Evolutionary conservation across 2,888 invertebrate species (phyloP).

Genomic region (Pomacea canaliculata): DNA sequence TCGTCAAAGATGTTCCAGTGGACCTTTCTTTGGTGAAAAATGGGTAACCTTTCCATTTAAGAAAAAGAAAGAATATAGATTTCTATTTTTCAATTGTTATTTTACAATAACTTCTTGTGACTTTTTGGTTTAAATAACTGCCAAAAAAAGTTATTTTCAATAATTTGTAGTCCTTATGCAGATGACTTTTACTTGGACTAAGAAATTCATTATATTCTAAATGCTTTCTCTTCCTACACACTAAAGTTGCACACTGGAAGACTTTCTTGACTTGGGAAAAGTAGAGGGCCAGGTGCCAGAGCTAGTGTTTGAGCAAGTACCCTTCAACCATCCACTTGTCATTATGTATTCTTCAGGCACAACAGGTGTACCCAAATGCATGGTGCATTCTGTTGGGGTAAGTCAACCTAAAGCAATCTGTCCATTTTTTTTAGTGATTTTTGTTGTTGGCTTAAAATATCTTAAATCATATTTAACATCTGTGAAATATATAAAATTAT

Average conservation of each 20-base stretch:
- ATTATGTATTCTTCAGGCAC: slow-evolving; percentile 76
- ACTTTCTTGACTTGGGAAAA: slow-evolving; percentile 53
- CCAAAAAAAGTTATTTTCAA: too few relatives aligned
- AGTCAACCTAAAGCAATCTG: slow-evolving; percentile 42
- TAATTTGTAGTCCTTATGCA: too few relatives aligned
- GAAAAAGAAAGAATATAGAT: too few relatives aligned
- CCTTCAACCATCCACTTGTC: slow-evolving; percentile 74
- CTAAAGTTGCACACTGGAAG: slow-evolving; percentile 59
- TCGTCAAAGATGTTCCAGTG: slow-evolving; percentile 51
- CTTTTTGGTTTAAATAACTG: too few relatives aligned
- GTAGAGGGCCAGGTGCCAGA: slow-evolving; percentile 46
- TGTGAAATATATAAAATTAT: too few relatives aligned
- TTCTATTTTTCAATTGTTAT: too few relatives aligned
- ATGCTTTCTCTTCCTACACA: neutral
- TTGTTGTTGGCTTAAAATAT: neutral
- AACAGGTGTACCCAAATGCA: slow-evolving; percentile 75
- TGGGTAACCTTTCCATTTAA: slow-evolving; percentile 44
- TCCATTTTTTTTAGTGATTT: neutral
- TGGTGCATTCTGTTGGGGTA: slow-evolving; percentile 75
- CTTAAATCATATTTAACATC: neutral
- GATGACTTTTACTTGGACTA: too few relatives aligned
- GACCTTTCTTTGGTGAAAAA: slow-evolving; percentile 55
- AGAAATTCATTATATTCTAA: neutral
- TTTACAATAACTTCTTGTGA: too few relatives aligned
- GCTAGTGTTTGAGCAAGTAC: slow-evolving; percentile 71